Base-by-base conservation (phyloP, 2,797 vertebrate species). In the Pelochelys cantorii region DNA sequence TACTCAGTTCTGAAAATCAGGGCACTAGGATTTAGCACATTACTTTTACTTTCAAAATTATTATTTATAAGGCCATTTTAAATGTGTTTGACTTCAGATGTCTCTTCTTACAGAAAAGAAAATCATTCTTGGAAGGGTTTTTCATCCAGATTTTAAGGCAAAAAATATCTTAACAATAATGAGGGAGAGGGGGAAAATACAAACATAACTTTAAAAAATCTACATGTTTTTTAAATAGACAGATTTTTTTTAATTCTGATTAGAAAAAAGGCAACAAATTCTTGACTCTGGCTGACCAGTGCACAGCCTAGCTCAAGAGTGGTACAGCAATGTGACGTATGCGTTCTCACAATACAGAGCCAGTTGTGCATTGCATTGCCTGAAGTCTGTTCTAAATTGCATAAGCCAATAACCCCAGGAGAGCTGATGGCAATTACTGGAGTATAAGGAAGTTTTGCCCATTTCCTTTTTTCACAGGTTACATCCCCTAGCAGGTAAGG, bases 361-460 rank as follows among this genome's bases (percentile, higher is more conserved):
- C 84, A 37, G 83, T n/a, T 0, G 0, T 68, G n/a, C 3, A 12
- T 74, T 57, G 57, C 84, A 1, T 62, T 79, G 56, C 14, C 4
- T 10, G 23, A 68, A 53, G 34, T 56, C 54, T 52, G 13, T 31
- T 2, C 52, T 83, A 53, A 90, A 74, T 86, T 85, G 56, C 78
- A 86, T 52, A n/a, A 1, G 0, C n/a, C 56, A 55, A 27, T 84
- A 83, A 74, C 81, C 20, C 83, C 85, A 86, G 60, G 65, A 78
- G 81, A 54, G 15, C 18, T 88, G 87, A 56, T 52, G 84, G 92
- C 78, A 77, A n/a, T 56, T 34, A 31, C 68, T 71, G 68, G 20
- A 9, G 77, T 71, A 34, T 2, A 54, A 86, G 65, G 84, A 87
- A 57, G 10, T 5, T 88, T 75, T 4, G 79, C 29, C 85, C 1